Conservation (phyloP, 1,140 invertebrate genomes). For the Trichonephila clavipes region DNA sequence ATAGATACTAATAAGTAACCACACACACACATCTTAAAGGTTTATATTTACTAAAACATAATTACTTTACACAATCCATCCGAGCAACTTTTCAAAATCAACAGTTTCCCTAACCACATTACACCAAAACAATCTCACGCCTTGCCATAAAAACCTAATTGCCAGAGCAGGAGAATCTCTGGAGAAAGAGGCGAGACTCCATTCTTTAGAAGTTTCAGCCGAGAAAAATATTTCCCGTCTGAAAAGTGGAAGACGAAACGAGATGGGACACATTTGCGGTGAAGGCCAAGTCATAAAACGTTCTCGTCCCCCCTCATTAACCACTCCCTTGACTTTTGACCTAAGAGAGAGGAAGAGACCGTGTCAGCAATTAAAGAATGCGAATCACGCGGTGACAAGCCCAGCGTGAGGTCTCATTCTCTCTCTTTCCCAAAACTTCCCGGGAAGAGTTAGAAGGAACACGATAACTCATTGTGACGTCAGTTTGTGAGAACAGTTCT, state of each 20-base stretch:
- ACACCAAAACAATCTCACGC: background rate
- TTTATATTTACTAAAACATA: too few species aligned
- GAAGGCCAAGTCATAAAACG: constrained; percentile 14
- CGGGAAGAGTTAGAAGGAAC: background rate
- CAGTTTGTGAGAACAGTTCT: background rate
- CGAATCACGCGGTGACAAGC: constrained; percentile 57
- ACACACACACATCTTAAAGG: too few species aligned
- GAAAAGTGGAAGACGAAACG: background rate
- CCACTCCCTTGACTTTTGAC: constrained; percentile 50
- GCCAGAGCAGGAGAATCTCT: background rate
- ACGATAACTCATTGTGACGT: constrained; percentile 6
- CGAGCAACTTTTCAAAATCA: background rate
- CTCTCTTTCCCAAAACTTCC: background rate
- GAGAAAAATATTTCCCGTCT: background rate
- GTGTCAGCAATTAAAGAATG: constrained; percentile 46
- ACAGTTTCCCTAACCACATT: background rate
- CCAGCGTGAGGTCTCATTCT: background rate
- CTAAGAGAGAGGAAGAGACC: background rate
- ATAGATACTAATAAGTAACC: too few species aligned
- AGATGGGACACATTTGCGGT: too few species aligned
- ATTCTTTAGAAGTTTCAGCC: background rate
- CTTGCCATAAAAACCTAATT: constrained; percentile 3
- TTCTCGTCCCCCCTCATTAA: constrained; percentile 35
- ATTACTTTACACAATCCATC: background rate
- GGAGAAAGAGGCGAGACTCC: background rate